Evolutionary conservation across 2,113 vertebrate species (phyloP).

Genomic region (Aplodontia rufa): DNA sequence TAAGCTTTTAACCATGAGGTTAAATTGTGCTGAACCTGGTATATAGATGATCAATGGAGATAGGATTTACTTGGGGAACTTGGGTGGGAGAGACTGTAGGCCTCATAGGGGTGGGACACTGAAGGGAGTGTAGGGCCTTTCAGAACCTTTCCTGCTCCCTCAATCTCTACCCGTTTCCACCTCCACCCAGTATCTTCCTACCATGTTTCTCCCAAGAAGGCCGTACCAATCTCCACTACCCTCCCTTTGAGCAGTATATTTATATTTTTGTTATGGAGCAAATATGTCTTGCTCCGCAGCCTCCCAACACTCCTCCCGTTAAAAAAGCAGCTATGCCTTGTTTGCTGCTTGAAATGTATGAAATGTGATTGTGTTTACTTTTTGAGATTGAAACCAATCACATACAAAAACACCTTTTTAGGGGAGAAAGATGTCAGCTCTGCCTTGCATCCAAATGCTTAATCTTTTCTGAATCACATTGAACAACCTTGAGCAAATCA

Average conservation of each 20-base stretch:
- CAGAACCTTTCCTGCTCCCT: neutral
- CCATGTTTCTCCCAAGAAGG: neutral
- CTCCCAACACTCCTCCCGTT: neutral
- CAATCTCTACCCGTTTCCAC: neutral
- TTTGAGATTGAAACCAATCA: constrained; percentile 65
- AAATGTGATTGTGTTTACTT: constrained; percentile 37
- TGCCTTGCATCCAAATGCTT: constrained; percentile 44
- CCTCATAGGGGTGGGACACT: neutral
- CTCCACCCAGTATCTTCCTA: accelerated
- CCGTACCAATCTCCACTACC: neutral
- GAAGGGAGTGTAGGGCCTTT: neutral
- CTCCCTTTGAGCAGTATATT: neutral
- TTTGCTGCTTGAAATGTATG: constrained; percentile 59
- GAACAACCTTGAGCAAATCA: constrained; percentile 64
- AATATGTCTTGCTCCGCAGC: neutral
- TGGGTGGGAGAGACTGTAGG: neutral
- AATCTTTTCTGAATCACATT: constrained; percentile 55
- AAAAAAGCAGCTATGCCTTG: neutral
- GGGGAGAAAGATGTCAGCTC: constrained; percentile 7
- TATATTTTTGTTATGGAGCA: neutral
- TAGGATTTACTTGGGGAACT: neutral
- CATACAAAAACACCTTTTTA: constrained; percentile 56
- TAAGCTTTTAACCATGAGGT: neutral
- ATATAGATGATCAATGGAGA: neutral
- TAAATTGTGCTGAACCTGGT: neutral